phyloP scores from a whole-genome alignment of 2,888 invertebrate species.

The Apotomis turbidana region DNA sequence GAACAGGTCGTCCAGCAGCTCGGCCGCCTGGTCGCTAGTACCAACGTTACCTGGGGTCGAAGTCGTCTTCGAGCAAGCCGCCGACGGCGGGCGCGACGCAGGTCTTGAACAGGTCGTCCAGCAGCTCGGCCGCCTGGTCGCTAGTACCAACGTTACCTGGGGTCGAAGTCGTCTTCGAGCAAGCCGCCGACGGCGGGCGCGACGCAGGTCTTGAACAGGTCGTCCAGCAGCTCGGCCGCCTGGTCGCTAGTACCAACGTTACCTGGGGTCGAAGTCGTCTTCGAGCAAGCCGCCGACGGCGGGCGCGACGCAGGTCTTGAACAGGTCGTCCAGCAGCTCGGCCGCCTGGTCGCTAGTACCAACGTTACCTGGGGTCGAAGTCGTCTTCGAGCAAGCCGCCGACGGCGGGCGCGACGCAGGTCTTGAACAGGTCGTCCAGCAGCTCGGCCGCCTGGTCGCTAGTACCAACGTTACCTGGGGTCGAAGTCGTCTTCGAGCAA shows the following conservation, averaged over 20 bases:
- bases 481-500: slow-evolving; percentile 71
- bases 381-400: slow-evolving; percentile 72
- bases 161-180: slow-evolving; percentile 70
- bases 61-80: slow-evolving; percentile 71
- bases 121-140: slow-evolving; percentile 70
- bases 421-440: slow-evolving; percentile 83
- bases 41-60: too few relatives aligned
- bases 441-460: slow-evolving; percentile 69
- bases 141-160: background rate
- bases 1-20: slow-evolving; percentile 83
- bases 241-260: slow-evolving; percentile 45
- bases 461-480: too few relatives aligned
- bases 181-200: slow-evolving; percentile 49
- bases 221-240: slow-evolving; percentile 79
- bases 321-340: slow-evolving; percentile 83
- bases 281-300: slow-evolving; percentile 56
- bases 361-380: too few relatives aligned
- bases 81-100: slow-evolving; percentile 61
- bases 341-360: slow-evolving; percentile 53
- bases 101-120: slow-evolving; percentile 84
- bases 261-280: slow-evolving; percentile 60
- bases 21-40: slow-evolving; percentile 58
- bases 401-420: slow-evolving; percentile 65
- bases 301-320: slow-evolving; percentile 78
- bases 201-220: slow-evolving; percentile 83